phyloP scores from a whole-genome alignment of 2,797 vertebrate genomes.

The Sebastiscus tertius region DNA sequence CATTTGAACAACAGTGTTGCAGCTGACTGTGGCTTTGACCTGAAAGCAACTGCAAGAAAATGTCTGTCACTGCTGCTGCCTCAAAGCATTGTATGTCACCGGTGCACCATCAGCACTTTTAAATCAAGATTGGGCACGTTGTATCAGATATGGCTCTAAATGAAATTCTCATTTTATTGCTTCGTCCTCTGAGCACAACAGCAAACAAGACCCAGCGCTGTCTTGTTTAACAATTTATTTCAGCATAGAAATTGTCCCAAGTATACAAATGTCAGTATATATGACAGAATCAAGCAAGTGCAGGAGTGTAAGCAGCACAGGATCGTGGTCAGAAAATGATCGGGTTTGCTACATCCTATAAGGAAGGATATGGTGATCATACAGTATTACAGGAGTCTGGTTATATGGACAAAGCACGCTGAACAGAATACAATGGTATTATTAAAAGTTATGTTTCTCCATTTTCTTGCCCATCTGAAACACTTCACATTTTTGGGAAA shows the following conservation, averaged over 20 bases:
- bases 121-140: background rate
- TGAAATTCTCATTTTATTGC: background rate
- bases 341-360: background rate
- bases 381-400: background rate
- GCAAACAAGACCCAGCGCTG: background rate
- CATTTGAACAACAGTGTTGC: background rate
- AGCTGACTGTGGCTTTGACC: background rate
- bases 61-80: background rate
- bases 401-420: background rate
- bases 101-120: background rate
- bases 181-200: background rate
- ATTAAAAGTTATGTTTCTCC: background rate
- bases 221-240: conserved; percentile 49
- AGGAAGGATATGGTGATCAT: background rate
- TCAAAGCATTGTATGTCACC: background rate
- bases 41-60: background rate
- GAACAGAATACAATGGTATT: background rate
- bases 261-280: conserved; percentile 13
- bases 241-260: conserved; percentile 31
- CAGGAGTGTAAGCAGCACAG: conserved; percentile 28
- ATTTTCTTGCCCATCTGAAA: background rate
- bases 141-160: background rate
- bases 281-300: conserved; percentile 3
- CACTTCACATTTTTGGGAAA: conserved; percentile 24
- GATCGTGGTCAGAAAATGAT: conserved; percentile 7